A percentile compares a stretch with the other conserved stretches of the same genome.
Evolutionary conservation across 2,797 vertebrate species (phyloP).

Genomic region (Galagoides demidoff): DNA sequence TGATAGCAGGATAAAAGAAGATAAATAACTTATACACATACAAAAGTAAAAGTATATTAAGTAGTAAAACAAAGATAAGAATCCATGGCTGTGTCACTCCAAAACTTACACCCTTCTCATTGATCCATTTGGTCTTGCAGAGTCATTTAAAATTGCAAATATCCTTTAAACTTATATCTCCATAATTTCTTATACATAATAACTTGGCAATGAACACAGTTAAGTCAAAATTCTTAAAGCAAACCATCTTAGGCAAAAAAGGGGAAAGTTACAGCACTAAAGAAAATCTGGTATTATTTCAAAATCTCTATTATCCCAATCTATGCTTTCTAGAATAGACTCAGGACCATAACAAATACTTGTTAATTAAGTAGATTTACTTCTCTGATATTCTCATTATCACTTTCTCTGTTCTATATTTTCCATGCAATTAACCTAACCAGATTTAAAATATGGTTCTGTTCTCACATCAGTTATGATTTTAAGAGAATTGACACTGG

Average conservation of each 20-base stretch:
- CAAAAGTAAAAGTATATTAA: not conserved
- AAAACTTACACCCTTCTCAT: not conserved
- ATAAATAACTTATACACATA: not conserved
- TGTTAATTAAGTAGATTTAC: not conserved
- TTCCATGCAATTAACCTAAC: not conserved
- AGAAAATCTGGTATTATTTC: not conserved
- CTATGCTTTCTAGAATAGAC: not conserved
- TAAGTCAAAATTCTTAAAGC: not conserved
- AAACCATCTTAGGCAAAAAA: not conserved
- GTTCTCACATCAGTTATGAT: not conserved
- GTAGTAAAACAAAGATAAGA: conserved; percentile 1
- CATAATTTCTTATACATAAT: not conserved
- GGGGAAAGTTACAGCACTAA: not conserved
- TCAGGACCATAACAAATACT: not conserved
- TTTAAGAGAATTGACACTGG: not conserved
- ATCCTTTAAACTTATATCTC: not conserved
- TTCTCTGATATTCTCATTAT: not conserved
- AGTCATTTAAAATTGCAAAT: conserved; percentile 29
- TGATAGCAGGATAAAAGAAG: not conserved
- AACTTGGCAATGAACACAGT: not conserved
- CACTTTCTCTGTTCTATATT: not conserved
- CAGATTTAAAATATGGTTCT: not conserved
- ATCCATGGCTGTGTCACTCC: not conserved
- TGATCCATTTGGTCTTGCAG: not conserved
- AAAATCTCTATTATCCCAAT: not conserved